Evolutionary conservation across 2,797 vertebrate genomes (phyloP).

Genomic region (Epinephelus malabaricus): DNA sequence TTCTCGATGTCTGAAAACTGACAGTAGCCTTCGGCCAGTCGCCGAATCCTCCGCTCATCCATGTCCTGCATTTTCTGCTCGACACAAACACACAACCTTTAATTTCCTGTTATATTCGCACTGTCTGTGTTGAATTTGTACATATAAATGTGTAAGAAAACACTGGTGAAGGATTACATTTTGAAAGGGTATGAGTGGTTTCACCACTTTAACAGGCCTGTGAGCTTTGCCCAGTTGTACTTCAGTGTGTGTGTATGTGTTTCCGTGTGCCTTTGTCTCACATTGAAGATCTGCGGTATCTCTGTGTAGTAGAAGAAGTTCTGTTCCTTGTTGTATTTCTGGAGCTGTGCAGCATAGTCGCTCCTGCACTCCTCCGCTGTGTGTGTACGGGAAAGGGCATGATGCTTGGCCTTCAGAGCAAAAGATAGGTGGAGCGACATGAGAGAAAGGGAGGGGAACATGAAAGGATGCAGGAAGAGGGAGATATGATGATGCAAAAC

Average conservation of each 20-base stretch:
- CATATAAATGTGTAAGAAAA: neutral
- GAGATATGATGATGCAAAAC: conserved; percentile 35
- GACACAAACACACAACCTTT: conserved; percentile 15
- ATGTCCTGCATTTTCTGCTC: conserved; percentile 95
- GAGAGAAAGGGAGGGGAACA: conserved; percentile 6
- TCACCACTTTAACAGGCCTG: neutral
- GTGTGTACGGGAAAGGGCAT: conserved; percentile 85
- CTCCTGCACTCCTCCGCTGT: conserved; percentile 91
- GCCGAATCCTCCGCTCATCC: conserved; percentile 93
- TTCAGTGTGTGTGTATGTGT: neutral
- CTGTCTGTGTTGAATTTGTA: neutral
- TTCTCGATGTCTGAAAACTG: conserved; percentile 94
- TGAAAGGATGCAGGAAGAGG: neutral
- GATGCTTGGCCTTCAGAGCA: conserved; percentile 86
- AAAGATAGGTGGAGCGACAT: conserved; percentile 11
- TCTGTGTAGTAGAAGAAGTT: conserved; percentile 88
- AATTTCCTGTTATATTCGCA: neutral
- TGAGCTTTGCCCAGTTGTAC: neutral
- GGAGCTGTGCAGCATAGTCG: conserved; percentile 90
- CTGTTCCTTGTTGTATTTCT: conserved; percentile 92
- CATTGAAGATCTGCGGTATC: conserved; percentile 89
- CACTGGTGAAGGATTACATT: neutral
- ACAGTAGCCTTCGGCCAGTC: conserved; percentile 92
- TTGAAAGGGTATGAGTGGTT: too few relatives aligned
- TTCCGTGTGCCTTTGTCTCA: conserved; percentile 67